Evolutionary conservation across 2,797 vertebrate genomes (phyloP).

Genomic region (Urophycis tenuis): DNA sequence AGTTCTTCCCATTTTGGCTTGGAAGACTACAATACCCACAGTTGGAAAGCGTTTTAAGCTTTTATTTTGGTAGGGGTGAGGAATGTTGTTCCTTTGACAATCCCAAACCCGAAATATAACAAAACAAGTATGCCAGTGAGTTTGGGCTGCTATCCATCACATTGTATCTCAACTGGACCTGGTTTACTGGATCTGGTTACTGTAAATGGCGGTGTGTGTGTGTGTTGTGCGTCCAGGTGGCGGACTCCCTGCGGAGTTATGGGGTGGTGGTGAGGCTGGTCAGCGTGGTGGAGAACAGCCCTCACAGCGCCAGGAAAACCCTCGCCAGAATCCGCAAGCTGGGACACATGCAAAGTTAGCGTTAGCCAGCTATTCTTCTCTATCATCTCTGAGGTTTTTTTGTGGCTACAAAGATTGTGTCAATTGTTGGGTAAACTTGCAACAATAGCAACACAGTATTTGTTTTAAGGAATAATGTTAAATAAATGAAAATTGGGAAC

Average conservation of each 20-base stretch:
- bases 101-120: background rate
- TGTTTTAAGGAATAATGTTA: background rate
- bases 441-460: background rate
- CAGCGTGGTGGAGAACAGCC: slow-evolving; percentile 65
- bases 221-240: slow-evolving; percentile 53
- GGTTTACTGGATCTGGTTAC: background rate
- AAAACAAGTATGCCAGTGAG: background rate
- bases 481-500: background rate
- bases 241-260: slow-evolving; percentile 69
- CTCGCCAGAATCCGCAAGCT: slow-evolving; percentile 71
- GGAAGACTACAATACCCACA: background rate
- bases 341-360: slow-evolving; percentile 68
- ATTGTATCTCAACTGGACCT: background rate
- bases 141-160: background rate
- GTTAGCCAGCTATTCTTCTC: background rate
- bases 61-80: too few relatives aligned
- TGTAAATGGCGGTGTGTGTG: background rate
- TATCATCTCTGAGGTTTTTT: background rate
- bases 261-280: slow-evolving; percentile 78
- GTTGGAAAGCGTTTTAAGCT: too few relatives aligned
- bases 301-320: slow-evolving; percentile 62
- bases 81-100: background rate
- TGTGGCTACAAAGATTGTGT: background rate
- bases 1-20: background rate
- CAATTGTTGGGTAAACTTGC: background rate